Evolutionary conservation across 2,797 vertebrate species (phyloP).

Genomic region (Peromyscus eremicus): DNA sequence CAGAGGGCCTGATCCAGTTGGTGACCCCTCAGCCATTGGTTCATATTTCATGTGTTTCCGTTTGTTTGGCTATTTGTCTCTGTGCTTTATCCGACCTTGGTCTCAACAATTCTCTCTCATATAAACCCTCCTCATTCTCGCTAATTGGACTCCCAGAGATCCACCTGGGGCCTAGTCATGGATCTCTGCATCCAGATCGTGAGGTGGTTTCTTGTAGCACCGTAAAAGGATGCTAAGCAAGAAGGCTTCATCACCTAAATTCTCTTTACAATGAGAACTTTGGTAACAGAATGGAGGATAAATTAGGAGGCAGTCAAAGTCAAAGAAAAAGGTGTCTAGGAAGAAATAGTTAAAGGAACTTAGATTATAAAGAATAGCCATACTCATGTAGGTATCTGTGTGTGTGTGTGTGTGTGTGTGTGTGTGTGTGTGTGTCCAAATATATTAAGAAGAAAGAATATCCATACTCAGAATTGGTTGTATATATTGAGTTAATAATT

Average conservation of each 20-base stretch:
- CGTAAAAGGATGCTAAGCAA: background rate
- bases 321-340: background rate
- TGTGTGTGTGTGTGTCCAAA: background rate
- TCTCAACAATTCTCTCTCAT: no score
- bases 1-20: no score
- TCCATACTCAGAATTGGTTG: background rate
- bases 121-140: no score
- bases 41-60: no score
- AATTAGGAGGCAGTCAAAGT: background rate
- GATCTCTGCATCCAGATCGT: no score
- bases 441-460: background rate
- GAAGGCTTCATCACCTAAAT: background rate
- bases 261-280: background rate
- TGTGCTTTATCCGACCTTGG: no score
- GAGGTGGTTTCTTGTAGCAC: background rate
- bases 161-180: no score
- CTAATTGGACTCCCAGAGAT: no score
- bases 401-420: background rate
- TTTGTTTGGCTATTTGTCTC: no score
- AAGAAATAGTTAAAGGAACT: constrained; percentile 5
- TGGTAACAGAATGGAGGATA: background rate
- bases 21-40: no score
- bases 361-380: background rate
- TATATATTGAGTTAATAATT: background rate
- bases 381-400: background rate